Evolutionary conservation across 2,888 invertebrate species (phyloP).

Genomic region (Caenorhabditis sp.): DNA sequence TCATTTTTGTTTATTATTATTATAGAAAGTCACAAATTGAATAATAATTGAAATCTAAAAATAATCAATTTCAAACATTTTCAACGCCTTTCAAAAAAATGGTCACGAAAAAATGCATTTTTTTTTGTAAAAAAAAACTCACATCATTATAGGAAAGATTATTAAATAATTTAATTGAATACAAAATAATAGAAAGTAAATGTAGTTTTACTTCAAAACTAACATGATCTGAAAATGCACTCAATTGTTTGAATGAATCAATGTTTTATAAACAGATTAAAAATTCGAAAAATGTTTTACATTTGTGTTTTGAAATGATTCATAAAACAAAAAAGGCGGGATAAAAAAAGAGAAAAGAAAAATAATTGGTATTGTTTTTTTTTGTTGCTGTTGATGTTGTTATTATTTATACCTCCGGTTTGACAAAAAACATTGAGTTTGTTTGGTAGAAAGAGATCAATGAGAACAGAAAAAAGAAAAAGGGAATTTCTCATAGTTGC

Average conservation of each 20-base stretch:
- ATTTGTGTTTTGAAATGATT: not conserved
- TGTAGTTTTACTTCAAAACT: not conserved
- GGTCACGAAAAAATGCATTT: not conserved
- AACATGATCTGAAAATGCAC: not conserved
- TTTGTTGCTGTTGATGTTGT: too few relatives aligned
- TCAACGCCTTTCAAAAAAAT: too few relatives aligned
- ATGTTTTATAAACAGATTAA: not conserved
- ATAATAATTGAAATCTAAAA: not conserved
- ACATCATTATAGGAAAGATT: not conserved
- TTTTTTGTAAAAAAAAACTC: not conserved
- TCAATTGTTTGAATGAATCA: not conserved
- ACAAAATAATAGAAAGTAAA: not conserved
- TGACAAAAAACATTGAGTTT: too few relatives aligned
- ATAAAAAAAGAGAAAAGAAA: too few relatives aligned
- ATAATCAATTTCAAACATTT: too few relatives aligned
- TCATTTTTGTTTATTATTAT: not conserved
- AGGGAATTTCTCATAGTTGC: too few relatives aligned
- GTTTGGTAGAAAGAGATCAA: too few relatives aligned
- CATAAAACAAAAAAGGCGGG: too few relatives aligned
- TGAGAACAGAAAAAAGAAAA: too few relatives aligned
- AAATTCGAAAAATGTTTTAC: not conserved
- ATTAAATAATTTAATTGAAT: not conserved
- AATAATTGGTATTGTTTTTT: too few relatives aligned
- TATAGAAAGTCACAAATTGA: not conserved
- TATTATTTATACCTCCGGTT: too few relatives aligned